Evolutionary conservation across 2,797 vertebrate species (phyloP).

Genomic region (Podargus strigoides): DNA sequence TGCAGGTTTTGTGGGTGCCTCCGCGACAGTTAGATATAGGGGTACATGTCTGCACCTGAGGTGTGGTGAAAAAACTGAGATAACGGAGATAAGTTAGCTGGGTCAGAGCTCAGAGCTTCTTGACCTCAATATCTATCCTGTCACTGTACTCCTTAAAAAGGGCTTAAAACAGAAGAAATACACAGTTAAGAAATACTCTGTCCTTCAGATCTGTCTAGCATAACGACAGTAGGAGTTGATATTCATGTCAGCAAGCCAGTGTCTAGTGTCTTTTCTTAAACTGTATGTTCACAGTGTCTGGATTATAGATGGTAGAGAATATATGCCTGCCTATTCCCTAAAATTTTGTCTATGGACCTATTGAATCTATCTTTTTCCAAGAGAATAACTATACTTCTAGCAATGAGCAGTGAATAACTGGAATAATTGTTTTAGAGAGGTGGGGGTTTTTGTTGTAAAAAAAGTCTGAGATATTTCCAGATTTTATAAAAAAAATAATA

Average conservation of each 20-base stretch:
- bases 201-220: background rate
- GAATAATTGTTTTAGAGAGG: no score
- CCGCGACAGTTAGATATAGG: no score
- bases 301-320: background rate
- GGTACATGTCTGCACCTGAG: background rate
- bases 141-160: background rate
- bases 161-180: background rate
- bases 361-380: background rate
- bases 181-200: background rate
- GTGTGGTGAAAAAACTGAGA: background rate
- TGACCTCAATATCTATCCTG: background rate
- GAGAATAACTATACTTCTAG: background rate
- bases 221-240: background rate
- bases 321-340: background rate
- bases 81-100: fast-evolving
- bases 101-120: background rate
- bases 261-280: background rate
- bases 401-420: background rate
- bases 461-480: background rate
- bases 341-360: background rate
- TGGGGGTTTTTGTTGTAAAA: no score
- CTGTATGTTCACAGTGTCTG: background rate
- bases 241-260: background rate
- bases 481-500: background rate
- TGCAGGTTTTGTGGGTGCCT: no score